phyloP scores from a whole-genome alignment of 2,888 invertebrate species.

The Orgyia antiqua region DNA sequence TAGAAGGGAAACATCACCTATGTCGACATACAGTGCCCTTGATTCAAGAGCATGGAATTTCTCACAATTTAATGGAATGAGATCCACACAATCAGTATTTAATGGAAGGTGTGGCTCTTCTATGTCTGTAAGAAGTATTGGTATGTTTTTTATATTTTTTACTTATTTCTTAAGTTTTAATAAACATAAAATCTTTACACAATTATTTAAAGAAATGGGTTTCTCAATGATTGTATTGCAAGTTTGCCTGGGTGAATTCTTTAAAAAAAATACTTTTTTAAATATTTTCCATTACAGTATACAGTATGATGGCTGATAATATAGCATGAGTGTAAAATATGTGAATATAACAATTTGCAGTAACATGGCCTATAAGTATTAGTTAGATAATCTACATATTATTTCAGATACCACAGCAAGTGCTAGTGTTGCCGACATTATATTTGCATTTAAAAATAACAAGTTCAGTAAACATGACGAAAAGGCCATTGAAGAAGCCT shows the following conservation, averaged over 20 bases:
- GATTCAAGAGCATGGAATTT: conserved; percentile 34
- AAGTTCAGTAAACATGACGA: conserved; percentile 47
- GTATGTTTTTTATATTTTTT: conserved; percentile 23
- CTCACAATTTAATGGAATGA: conserved; percentile 29
- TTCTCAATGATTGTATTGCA: too few species aligned
- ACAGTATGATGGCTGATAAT: too few species aligned
- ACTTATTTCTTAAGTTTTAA: not conserved
- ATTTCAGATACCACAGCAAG: conserved; percentile 46
- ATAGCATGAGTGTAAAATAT: too few species aligned
- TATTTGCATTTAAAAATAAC: conserved; percentile 38
- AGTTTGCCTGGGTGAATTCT: too few species aligned
- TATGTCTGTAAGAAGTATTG: conserved; percentile 50
- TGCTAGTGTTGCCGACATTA: conserved; percentile 46
- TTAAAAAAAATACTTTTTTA: too few species aligned
- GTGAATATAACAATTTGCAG: too few species aligned
- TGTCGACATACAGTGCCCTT: conserved; percentile 34
- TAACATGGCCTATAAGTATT: too few species aligned
- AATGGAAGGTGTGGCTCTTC: conserved; percentile 52
- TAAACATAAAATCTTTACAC: too few species aligned
- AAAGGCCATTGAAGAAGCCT: conserved; percentile 43
- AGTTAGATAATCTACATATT: too few species aligned
- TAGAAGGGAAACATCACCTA: conserved; percentile 37
- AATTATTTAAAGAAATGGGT: too few species aligned
- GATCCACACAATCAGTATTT: conserved; percentile 38
- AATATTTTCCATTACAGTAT: too few species aligned